Percentiles rank a stretch among this genome's conserved stretches.
These are phyloP conservation scores for Halichoerus grypus DNA, from an alignment of 2,113 vertebrate species.

Conservation along the genomic window DNA sequence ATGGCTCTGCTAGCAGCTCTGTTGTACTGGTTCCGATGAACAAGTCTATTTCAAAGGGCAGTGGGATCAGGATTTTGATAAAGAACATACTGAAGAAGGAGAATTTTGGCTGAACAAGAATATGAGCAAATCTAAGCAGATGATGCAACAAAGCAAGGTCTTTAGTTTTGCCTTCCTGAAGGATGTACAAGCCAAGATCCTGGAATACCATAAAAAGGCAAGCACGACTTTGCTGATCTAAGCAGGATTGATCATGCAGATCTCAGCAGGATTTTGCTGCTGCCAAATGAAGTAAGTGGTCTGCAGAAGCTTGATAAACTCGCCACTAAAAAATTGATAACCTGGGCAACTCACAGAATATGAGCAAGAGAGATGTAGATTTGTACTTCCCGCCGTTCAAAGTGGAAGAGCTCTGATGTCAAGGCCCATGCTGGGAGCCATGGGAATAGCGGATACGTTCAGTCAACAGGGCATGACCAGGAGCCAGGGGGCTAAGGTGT, in stretches of 20 bases:
- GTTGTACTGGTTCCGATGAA: constrained; percentile 88
- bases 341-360: not conserved
- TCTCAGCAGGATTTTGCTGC: constrained; percentile 90
- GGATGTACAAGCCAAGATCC: constrained; percentile 83
- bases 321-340: constrained; percentile 55
- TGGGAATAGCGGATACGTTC: constrained; percentile 62
- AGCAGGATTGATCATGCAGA: constrained; percentile 31
- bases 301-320: constrained; percentile 68
- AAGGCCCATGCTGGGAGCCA: not conserved
- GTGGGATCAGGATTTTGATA: constrained; percentile 85
- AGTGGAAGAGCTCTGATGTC: not conserved
- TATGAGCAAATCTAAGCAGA: constrained; percentile 82
- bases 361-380: rapidly evolving
- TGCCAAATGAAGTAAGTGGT: constrained; percentile 82
- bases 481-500: rapidly evolving
- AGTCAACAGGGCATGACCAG: not conserved
- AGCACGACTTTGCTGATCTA: not conserved
- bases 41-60: constrained; percentile 90
- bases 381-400: constrained; percentile 52
- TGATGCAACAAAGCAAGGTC: constrained; percentile 84
- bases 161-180: constrained; percentile 80
- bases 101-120: constrained; percentile 87
- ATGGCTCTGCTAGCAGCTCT: constrained; percentile 51
- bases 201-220: constrained; percentile 87
- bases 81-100: constrained; percentile 85